Percentiles rank a stretch among this genome's conserved stretches.
Evolutionary conservation across 2,113 vertebrate genomes (phyloP).

Genomic region (Rafetus swinhoei): DNA sequence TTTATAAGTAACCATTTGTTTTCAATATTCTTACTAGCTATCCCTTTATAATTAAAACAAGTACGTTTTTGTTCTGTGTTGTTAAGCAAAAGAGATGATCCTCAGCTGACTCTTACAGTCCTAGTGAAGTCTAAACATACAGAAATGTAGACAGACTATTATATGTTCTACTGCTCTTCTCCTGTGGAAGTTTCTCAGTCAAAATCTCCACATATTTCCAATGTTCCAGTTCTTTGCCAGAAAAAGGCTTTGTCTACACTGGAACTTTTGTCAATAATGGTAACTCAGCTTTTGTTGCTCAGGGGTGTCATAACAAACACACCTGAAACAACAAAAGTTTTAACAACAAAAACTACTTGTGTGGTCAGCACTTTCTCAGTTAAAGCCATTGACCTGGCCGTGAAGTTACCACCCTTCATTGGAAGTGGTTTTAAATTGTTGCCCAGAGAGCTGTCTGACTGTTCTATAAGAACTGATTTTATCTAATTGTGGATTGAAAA

Average conservation of each 20-base stretch:
- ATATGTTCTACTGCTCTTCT: background rate
- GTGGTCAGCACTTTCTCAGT: no score
- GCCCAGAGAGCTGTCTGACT: background rate
- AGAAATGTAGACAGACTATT: background rate
- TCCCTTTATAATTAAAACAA: background rate
- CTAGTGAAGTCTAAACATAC: background rate
- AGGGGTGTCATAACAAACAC: no score
- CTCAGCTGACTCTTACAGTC: background rate
- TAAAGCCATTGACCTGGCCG: no score
- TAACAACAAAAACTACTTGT: no score
- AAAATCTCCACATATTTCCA: background rate
- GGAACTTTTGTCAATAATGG: no score
- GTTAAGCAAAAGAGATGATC: background rate
- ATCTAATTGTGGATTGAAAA: accelerated
- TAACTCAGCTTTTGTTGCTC: no score
- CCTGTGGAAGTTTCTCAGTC: background rate
- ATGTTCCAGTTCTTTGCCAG: background rate
- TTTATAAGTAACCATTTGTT: background rate
- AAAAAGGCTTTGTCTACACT: background rate
- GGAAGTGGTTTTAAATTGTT: no score
- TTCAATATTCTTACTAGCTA: background rate
- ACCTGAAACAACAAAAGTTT: no score
- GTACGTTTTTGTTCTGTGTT: background rate
- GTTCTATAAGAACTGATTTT: background rate
- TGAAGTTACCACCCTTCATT: no score